Conservation (phyloP, 2,113 vertebrate genomes). For the Sinocyclocheilus maitianheensis region DNA sequence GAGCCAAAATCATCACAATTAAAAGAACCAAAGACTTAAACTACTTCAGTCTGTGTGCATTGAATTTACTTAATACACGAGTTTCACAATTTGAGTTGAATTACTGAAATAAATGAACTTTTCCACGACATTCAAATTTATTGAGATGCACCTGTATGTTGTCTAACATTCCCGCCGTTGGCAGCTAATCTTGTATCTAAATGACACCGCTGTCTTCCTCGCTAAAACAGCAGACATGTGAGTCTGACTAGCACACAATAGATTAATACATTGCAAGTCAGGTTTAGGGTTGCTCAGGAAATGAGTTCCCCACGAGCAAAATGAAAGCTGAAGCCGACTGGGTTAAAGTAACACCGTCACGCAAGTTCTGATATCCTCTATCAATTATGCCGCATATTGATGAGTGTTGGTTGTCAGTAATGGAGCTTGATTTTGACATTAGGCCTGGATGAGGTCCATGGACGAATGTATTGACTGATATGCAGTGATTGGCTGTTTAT, state of each 20-base stretch:
- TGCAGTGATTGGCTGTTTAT: slow-evolving; percentile 27
- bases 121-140: too few species aligned
- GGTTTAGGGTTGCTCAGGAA: slow-evolving; percentile 48
- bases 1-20: too few species aligned
- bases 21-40: too few species aligned
- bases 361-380: slow-evolving; percentile 15
- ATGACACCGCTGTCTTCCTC: slow-evolving; percentile 41
- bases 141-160: neutral
- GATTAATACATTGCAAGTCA: slow-evolving; percentile 26
- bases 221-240: slow-evolving; percentile 32
- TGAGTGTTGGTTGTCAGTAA: slow-evolving; percentile 5
- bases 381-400: slow-evolving; percentile 14
- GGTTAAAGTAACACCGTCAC: slow-evolving; percentile 18
- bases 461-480: neutral
- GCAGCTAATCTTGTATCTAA: slow-evolving; percentile 37
- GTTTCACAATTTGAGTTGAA: too few species aligned
- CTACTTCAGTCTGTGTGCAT: too few species aligned
- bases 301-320: slow-evolving; percentile 18
- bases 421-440: slow-evolving; percentile 25
- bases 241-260: slow-evolving; percentile 32
- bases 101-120: too few species aligned
- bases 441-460: neutral
- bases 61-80: too few species aligned
- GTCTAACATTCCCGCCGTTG: slow-evolving; percentile 9
- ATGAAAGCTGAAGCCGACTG: slow-evolving; percentile 24